A percentile compares a stretch with the other conserved stretches of the same genome.
phyloP scores from a whole-genome alignment of 37 sponge, comb jelly and placozoan species.

The Eunapius fragilis region DNA sequence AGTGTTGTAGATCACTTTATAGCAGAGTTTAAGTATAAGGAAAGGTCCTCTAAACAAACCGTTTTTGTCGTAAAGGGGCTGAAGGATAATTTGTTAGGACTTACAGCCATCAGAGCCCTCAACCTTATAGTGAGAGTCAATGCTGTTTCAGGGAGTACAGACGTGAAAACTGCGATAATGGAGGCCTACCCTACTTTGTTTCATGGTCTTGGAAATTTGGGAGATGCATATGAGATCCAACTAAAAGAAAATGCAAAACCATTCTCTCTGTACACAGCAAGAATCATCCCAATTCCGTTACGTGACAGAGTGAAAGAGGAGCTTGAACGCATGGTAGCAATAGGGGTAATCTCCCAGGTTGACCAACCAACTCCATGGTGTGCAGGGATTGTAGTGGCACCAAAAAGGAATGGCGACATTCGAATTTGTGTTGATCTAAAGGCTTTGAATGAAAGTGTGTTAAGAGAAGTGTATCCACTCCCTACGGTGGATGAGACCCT shows the following conservation, averaged over 20 bases:
- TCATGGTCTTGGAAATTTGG: neutral
- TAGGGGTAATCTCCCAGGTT: neutral
- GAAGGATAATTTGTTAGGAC: conserved; percentile 34
- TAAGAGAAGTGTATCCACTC: conserved; percentile 4
- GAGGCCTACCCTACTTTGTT: neutral
- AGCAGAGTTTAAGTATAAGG: neutral
- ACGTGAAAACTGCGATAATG: neutral
- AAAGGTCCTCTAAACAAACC: neutral
- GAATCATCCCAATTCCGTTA: neutral
- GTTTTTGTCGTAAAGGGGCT: conserved; percentile 39
- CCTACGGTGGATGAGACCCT: conserved; percentile 23
- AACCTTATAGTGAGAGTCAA: conserved; percentile 23
- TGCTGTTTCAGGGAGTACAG: neutral
- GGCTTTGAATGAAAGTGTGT: neutral
- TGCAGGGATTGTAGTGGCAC: neutral
- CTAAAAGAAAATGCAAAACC: conserved; percentile 1
- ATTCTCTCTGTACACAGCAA: neutral
- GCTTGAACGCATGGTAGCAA: neutral
- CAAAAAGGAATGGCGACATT: conserved; percentile 5
- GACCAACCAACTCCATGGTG: conserved; percentile 3
- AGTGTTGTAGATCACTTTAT: conserved; percentile 29
- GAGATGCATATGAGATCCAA: conserved; percentile 1
- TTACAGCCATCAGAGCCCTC: conserved; percentile 46
- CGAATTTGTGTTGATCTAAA: conserved; percentile 18
- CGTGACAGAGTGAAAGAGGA: neutral